Conservation (phyloP, 2,797 vertebrate genomes). For the Miopithecus talapoin region DNA sequence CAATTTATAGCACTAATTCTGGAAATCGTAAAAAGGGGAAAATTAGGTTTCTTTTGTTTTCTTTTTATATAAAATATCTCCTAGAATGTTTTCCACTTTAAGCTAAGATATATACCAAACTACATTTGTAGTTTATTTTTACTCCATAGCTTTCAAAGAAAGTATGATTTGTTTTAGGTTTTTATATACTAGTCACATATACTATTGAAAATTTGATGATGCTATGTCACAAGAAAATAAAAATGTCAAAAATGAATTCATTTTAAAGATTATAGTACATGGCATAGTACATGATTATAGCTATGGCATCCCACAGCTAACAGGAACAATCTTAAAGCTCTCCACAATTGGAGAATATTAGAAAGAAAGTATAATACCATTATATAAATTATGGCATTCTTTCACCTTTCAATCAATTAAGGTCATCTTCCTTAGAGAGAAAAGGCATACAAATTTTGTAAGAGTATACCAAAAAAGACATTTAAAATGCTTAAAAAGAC, state of each 20-base stretch:
- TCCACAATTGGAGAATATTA: conserved; percentile 53
- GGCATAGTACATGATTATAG: not conserved
- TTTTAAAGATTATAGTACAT: conserved; percentile 72
- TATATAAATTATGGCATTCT: conserved; percentile 68
- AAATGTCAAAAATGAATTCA: conserved; percentile 67
- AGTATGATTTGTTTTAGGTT: conserved; percentile 56
- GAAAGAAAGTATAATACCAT: conserved; percentile 63
- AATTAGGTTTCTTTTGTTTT: not conserved
- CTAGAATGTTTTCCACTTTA: conserved; percentile 6
- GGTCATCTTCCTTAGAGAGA: conserved; percentile 46
- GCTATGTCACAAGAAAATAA: conserved; percentile 55
- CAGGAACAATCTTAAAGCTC: conserved; percentile 54
- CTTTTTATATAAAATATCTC: not conserved
- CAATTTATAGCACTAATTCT: conserved; percentile 2
- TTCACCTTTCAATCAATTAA: conserved; percentile 38
- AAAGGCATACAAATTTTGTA: conserved; percentile 45
- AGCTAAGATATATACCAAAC: conserved; percentile 38
- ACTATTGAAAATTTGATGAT: conserved; percentile 58
- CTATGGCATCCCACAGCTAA: conserved; percentile 22
- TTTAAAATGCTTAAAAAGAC: conserved; percentile 51
- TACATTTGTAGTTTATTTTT: conserved; percentile 58
- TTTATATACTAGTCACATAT: conserved; percentile 67
- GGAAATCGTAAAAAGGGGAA: conserved; percentile 1
- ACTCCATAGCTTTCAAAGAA: conserved; percentile 61
- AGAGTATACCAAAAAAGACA: conserved; percentile 18